Base-by-base conservation (phyloP, 2,888 invertebrate genomes). In the Hofmannophila pseudospretella region DNA sequence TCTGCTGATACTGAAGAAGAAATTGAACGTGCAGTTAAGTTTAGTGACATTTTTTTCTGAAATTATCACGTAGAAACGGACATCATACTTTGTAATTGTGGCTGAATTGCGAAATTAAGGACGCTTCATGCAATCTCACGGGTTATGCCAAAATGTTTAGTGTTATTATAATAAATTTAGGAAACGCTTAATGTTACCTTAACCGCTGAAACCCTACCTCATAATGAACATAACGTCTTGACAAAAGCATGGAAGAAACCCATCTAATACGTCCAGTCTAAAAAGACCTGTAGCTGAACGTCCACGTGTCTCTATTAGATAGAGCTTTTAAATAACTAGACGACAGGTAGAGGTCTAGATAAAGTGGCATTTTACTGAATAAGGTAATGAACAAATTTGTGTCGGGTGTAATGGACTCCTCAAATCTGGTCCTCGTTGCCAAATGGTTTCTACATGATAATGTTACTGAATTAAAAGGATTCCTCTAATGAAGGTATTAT, bases 371-470 rank as follows among this genome's bases (percentile, higher is more conserved):
- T 58, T 55, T 50, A 51, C 57, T 56, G 58, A 54, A 53, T 51
- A 56, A 56, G 57, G 57, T 69, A 70, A 71, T 67, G 68, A 66
- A 61, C 66, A 63, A 67, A 68, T 72, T 71, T 68, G 64, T 67
- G 63, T 60, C 54, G 41, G 45, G 46, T 45, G 39, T 65, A 68
- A 67, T 64, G 61, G 54, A 44, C 49, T 48, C 45, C 52, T 62
- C 58, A 61, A 66, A 67, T 65, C 61, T 62, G 62, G 49, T n/a
- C 43, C 49, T 42, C 43, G 47, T 41, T 48, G 50, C 52, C 49
- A 62, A 68, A 65, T 59, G 54, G 54, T 45, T 42, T 48, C 12
- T 12, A 23, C 23, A 23, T 32, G 46, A 47, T 58, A 56, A 60
- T 49, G 49, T 51, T 41, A 34, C 40, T 43, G 50, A 47, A 47